phyloP scores from a whole-genome alignment of 2,888 invertebrate species.

The Leptogaster cylindrica region DNA sequence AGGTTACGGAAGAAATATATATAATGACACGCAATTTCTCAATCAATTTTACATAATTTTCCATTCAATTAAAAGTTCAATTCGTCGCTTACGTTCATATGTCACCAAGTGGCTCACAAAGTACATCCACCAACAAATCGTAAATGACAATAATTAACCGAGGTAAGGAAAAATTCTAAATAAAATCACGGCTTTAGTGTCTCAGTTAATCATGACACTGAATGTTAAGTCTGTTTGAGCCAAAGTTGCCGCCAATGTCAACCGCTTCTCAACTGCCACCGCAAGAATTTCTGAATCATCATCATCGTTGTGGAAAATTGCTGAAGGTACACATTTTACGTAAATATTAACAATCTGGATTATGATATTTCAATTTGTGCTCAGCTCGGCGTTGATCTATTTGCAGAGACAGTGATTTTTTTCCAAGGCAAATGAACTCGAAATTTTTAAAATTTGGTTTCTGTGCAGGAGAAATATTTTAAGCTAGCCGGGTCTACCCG shows the following conservation, averaged over 20 bases:
- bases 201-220: constrained; percentile 6
- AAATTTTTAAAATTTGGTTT: too few relatives aligned
- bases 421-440: too few relatives aligned
- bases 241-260: constrained; percentile 17
- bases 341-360: too few relatives aligned
- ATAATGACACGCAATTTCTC: too few relatives aligned
- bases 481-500: too few relatives aligned
- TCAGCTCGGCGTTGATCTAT: too few relatives aligned
- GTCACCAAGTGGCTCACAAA: constrained; percentile 7
- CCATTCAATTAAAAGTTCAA: constrained; percentile 17
- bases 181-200: constrained; percentile 2
- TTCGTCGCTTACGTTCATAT: constrained; percentile 2
- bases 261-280: constrained; percentile 18
- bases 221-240: constrained; percentile 15
- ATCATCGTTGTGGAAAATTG: background rate
- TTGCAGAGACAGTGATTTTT: too few relatives aligned
- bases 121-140: background rate
- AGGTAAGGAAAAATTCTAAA: constrained; percentile 9
- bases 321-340: background rate
- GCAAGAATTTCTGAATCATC: constrained; percentile 31
- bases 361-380: too few relatives aligned
- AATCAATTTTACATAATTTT: constrained; percentile 29
- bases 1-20: background rate
- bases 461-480: too few relatives aligned
- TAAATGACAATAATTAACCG: background rate